These are phyloP conservation scores for Cepaea hortensis DNA, from an alignment of 2,888 invertebrate genomes.

Conservation along the genomic window DNA sequence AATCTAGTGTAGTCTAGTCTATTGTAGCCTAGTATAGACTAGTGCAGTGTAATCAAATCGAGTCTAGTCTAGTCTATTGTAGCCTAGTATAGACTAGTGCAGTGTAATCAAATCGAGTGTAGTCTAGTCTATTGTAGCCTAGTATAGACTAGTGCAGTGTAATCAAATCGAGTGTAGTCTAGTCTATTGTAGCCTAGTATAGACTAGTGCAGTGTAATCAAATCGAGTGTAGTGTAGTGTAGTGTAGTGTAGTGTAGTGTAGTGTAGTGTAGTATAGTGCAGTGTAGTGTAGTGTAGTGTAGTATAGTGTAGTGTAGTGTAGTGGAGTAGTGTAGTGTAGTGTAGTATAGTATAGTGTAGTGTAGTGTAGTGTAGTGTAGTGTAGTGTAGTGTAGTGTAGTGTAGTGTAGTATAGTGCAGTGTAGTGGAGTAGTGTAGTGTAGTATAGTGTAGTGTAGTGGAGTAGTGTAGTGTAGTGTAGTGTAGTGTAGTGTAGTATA, in stretches of 20 bases:
- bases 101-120: too few species aligned
- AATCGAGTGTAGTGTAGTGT: constrained; percentile 15
- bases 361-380: neutral
- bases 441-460: neutral
- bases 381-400: neutral
- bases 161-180: too few species aligned
- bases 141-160: too few species aligned
- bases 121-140: too few species aligned
- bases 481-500: too few species aligned
- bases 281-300: neutral
- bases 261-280: neutral
- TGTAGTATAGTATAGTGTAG: neutral
- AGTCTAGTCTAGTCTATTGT: too few species aligned
- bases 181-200: too few species aligned
- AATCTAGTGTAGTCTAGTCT: too few species aligned
- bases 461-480: neutral
- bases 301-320: neutral
- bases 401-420: constrained; percentile 5
- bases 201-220: constrained; percentile 17
- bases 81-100: too few species aligned
- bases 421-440: neutral
- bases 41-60: too few species aligned
- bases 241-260: neutral
- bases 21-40: too few species aligned
- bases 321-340: neutral